These are phyloP conservation scores for Cryptoprocta ferox DNA, from an alignment of 2,797 vertebrate genomes.

Conservation along the genomic window DNA sequence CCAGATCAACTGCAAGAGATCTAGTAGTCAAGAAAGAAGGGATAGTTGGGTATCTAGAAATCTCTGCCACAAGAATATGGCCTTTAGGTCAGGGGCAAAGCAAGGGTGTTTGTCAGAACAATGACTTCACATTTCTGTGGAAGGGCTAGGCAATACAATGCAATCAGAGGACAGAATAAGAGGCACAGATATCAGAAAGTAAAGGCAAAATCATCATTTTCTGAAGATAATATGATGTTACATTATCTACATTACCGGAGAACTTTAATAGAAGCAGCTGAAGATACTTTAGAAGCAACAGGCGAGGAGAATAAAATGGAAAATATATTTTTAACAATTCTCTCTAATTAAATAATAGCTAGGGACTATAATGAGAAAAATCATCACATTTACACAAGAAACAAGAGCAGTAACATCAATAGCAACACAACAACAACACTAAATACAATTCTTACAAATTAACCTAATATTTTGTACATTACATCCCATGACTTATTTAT, in stretches of 20 bases:
- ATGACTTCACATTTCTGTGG: neutral
- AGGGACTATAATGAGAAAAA: neutral
- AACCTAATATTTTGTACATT: neutral
- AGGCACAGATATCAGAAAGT: neutral
- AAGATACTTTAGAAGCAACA: neutral
- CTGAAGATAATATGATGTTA: neutral
- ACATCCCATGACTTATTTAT: neutral
- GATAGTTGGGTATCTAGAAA: neutral
- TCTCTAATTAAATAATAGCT: neutral
- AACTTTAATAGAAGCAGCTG: neutral
- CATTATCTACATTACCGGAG: neutral
- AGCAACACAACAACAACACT: neutral
- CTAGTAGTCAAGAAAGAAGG: neutral
- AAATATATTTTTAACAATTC: neutral
- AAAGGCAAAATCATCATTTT: neutral
- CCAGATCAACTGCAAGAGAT: neutral
- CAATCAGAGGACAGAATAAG: neutral
- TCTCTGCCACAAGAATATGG: neutral
- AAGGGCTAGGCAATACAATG: neutral
- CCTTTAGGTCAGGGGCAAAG: neutral
- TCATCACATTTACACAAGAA: neutral
- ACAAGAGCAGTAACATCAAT: neutral
- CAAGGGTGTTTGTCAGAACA: neutral
- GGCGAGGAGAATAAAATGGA: neutral
- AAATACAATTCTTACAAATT: neutral